A percentile compares a stretch with the other conserved stretches of the same genome.
Evolutionary conservation across 2,888 invertebrate genomes (phyloP).

Genomic region (Eupithecia subfuscata): DNA sequence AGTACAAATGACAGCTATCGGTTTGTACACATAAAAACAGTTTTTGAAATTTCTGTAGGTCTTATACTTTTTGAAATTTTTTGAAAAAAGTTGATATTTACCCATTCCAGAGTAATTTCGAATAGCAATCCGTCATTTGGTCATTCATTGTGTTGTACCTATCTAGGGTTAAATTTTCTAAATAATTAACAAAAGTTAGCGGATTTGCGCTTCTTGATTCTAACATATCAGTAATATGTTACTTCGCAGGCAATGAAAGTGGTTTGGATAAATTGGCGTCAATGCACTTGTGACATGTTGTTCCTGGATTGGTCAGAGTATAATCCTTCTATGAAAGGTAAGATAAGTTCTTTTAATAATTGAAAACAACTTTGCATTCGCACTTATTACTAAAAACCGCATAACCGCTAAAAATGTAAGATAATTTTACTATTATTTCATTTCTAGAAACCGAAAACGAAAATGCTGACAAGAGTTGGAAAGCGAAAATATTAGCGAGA

Average conservation of each 20-base stretch:
- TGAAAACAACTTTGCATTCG: not conserved
- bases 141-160: too few relatives aligned
- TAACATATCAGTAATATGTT: not conserved
- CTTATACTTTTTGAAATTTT: too few relatives aligned
- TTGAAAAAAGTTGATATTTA: too few relatives aligned
- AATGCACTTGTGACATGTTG: conserved; percentile 69
- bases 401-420: not conserved
- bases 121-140: too few relatives aligned
- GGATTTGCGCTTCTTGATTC: too few relatives aligned
- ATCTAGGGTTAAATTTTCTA: not conserved
- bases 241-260: conserved; percentile 36
- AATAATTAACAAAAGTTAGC: not conserved
- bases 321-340: conserved; percentile 66
- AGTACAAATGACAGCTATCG: too few relatives aligned
- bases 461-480: conserved; percentile 54
- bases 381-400: not conserved
- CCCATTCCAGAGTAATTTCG: too few relatives aligned
- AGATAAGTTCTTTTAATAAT: not conserved
- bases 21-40: too few relatives aligned
- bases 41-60: too few relatives aligned
- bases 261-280: conserved; percentile 70
- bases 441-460: conserved; percentile 26
- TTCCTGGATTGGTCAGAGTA: conserved; percentile 76
- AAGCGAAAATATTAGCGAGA: conserved; percentile 56
- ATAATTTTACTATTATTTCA: not conserved